Base-by-base conservation (phyloP, 1,140 invertebrate species). In the Heterodera schachtii region DNA sequence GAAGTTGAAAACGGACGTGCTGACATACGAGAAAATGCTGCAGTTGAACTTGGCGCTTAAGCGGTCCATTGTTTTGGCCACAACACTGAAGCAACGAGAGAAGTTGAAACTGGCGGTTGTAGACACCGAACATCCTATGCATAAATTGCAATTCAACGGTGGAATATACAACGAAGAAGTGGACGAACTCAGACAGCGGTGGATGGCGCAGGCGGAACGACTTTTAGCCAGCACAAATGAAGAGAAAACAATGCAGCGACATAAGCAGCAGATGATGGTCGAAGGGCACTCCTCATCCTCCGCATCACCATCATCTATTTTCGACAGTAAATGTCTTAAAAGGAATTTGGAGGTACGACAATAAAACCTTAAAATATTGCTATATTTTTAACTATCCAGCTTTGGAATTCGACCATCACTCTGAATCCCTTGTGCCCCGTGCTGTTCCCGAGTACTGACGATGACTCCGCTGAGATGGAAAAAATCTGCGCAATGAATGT, bases 1-100 rank as follows among this genome's bases (percentile, higher is more conserved):
- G 76, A 85, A 85, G 52, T 85, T 85, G 60, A 86, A 85, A 60
- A 79, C 84, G 13, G 84, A 85, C 52, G 49, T 83, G 57, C 66
- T 73, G 41, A 82, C 80, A 41, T 83, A 83, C 60, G 82, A 83
- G 69, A 84, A 83, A 52, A 84, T 83, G 70, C 82, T 83, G 46
- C 69, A 75, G 52, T n/a, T 83, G 41, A 84, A 83, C 70, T 79
- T 74, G 57, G 75, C 80, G 11, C 71, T 83, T 83, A 83, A 83
- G 64, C 47, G 75, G 19, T 83, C 82, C 31, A 82, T 83, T 31
- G 80, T 70, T 41, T 66, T 83, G 46, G 67, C 67, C 31, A 80
- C 60, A 11, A 47, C 67, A 31, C 46, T 83, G 31, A 43, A 49
- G 47, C 80, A 83, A 46, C 46, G 82, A 19, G 82, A 83, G 57